Evolutionary conservation across 2,113 vertebrate species (phyloP).

Genomic region (Oryzias javanicus): DNA sequence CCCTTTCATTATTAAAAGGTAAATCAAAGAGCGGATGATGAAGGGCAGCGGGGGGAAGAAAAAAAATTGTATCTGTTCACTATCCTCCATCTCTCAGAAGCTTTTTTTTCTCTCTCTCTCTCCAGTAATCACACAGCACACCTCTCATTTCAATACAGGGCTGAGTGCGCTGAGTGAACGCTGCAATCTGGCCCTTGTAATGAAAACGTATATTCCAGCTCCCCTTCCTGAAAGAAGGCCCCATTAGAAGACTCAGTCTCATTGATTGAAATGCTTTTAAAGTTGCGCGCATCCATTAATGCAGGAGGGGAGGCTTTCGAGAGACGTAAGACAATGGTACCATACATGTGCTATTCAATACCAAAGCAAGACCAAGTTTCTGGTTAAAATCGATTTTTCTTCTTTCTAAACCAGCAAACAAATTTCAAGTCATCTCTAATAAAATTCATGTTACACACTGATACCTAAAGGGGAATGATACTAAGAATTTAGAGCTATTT

Average conservation of each 20-base stretch:
- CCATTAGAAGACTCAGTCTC: slow-evolving; percentile 71
- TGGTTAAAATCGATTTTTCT: slow-evolving; percentile 16
- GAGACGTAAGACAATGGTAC: slow-evolving; percentile 47
- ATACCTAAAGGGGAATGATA: too few relatives aligned
- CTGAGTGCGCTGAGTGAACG: slow-evolving; percentile 56
- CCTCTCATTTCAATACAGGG: slow-evolving; percentile 71
- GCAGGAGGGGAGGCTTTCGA: slow-evolving; percentile 50
- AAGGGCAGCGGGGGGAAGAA: slow-evolving; percentile 6
- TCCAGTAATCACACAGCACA: slow-evolving; percentile 60
- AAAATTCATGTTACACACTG: too few relatives aligned
- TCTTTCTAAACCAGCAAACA: not conserved
- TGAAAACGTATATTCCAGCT: slow-evolving; percentile 73
- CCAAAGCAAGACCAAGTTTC: slow-evolving; percentile 23
- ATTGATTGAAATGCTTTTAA: slow-evolving; percentile 81
- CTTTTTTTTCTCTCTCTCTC: slow-evolving; percentile 53
- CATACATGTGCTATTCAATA: slow-evolving; percentile 38
- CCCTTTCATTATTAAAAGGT: slow-evolving; percentile 38
- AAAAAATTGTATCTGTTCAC: slow-evolving; percentile 35
- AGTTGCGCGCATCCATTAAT: slow-evolving; percentile 69
- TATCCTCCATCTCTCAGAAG: slow-evolving; percentile 47
- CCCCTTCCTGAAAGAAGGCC: slow-evolving; percentile 66
- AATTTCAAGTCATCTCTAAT: too few relatives aligned
- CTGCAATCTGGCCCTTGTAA: slow-evolving; percentile 67
- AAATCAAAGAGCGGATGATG: slow-evolving; percentile 47
- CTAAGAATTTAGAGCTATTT: too few relatives aligned